A percentile compares a stretch with the other conserved stretches of the same genome.
These are phyloP conservation scores for Syrmaticus mikado DNA, from an alignment of 2,113 vertebrate genomes.

Conservation along the genomic window DNA sequence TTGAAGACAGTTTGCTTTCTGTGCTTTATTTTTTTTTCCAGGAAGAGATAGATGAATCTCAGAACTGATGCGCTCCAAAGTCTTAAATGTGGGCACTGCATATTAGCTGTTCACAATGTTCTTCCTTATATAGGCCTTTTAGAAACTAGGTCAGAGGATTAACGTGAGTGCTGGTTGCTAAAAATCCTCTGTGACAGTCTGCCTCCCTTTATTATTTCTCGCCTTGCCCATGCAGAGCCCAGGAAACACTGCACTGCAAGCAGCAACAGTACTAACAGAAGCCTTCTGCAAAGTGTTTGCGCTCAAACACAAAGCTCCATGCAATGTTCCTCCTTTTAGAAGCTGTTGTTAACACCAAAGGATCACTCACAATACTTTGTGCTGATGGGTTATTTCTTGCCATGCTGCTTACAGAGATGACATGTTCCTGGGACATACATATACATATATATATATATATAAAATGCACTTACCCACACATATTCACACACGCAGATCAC, in stretches of 20 bases:
- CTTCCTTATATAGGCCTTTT: constrained; percentile 71
- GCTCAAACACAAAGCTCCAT: not conserved
- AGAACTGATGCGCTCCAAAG: constrained; percentile 57
- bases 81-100: constrained; percentile 60
- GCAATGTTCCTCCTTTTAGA: rapidly evolving
- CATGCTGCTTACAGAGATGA: not conserved
- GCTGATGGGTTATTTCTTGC: constrained; percentile 8
- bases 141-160: constrained; percentile 72
- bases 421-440: not conserved
- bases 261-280: not conserved
- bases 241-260: not conserved
- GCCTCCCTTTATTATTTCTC: constrained; percentile 43
- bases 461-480: not conserved
- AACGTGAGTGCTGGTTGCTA: constrained; percentile 9
- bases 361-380: not conserved
- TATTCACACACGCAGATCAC: not conserved
- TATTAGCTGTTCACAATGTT: constrained; percentile 59
- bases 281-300: constrained; percentile 3
- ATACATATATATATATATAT: rapidly evolving
- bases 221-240: not conserved
- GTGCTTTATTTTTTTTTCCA: constrained; percentile 55
- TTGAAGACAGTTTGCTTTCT: not conserved
- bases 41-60: constrained; percentile 55
- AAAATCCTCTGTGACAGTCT: constrained; percentile 65
- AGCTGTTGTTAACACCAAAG: not conserved